A percentile compares a stretch with the other conserved stretches of the same genome.
These are phyloP conservation scores for Spialia ferax DNA, from an alignment of 2,888 invertebrate genomes.

Conservation along the genomic window DNA sequence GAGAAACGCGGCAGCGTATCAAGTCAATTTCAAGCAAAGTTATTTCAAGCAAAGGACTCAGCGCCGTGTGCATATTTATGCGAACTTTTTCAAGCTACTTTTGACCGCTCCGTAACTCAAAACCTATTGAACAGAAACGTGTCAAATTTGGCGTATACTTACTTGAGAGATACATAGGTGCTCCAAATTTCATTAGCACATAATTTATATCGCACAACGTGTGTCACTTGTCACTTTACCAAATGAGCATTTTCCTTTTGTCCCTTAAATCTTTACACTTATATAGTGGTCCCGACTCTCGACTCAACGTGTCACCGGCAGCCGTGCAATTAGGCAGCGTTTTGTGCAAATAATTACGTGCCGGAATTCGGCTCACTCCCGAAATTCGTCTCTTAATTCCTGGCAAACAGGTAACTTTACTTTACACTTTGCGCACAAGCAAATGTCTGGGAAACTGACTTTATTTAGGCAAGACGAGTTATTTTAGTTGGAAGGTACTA, in stretches of 20 bases:
- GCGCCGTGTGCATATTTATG: too few relatives aligned
- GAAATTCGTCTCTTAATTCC: constrained; percentile 67
- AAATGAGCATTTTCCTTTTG: constrained; percentile 11
- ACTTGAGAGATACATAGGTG: too few relatives aligned
- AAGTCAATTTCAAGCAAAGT: too few relatives aligned
- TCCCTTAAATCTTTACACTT: constrained; percentile 37
- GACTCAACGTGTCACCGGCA: constrained; percentile 77
- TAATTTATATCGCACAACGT: too few relatives aligned
- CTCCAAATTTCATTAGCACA: too few relatives aligned
- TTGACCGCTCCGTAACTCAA: too few relatives aligned
- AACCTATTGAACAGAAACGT: too few relatives aligned
- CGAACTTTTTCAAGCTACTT: too few relatives aligned
- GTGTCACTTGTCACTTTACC: not conserved
- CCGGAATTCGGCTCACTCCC: constrained; percentile 58
- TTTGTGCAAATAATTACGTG: constrained; percentile 80
- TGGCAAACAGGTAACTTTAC: constrained; percentile 55
- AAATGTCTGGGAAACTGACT: constrained; percentile 25
- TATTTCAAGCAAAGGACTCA: too few relatives aligned
- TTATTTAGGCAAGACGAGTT: constrained; percentile 17
- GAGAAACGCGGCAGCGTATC: too few relatives aligned
- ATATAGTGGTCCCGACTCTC: constrained; percentile 50
- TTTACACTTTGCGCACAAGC: constrained; percentile 27
- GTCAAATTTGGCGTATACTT: too few relatives aligned
- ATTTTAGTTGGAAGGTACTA: not conserved
- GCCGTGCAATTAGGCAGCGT: constrained; percentile 75